Conservation (phyloP, 2,888 invertebrate species). For the Bellardia bayeri region DNA sequence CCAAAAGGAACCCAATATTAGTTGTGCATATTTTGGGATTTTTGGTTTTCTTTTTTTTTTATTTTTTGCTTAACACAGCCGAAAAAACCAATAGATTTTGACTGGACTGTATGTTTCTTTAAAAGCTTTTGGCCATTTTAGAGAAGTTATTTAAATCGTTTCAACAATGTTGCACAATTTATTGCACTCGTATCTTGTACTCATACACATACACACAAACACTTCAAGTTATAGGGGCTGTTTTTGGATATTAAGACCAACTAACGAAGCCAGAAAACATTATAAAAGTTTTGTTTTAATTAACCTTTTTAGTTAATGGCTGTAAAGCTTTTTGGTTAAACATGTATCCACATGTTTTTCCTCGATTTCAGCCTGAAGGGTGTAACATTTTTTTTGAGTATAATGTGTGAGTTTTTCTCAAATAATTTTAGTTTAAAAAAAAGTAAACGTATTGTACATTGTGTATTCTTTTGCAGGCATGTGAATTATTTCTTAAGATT, state of each 20-base stretch:
- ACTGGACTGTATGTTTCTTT: constrained; percentile 59
- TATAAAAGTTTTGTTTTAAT: constrained; percentile 70
- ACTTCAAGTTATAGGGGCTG: not conserved
- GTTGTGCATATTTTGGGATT: constrained; percentile 16
- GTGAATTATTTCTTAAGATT: constrained; percentile 9
- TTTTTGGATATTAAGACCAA: constrained; percentile 31
- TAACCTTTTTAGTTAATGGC: constrained; percentile 69
- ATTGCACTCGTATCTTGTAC: constrained; percentile 47
- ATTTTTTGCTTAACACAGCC: not conserved
- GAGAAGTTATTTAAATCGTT: constrained; percentile 70
- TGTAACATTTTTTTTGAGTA: constrained; percentile 15
- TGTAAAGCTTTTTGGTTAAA: constrained; percentile 43
- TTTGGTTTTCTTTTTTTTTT: too few species aligned
- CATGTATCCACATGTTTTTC: constrained; percentile 54
- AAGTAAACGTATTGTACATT: not conserved
- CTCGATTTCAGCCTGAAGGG: constrained; percentile 39
- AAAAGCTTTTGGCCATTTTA: constrained; percentile 73
- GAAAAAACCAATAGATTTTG: constrained; percentile 51
- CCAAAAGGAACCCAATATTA: constrained; percentile 55
- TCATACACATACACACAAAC: not conserved
- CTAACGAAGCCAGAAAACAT: constrained; percentile 53
- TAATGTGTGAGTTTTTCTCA: constrained; percentile 5
- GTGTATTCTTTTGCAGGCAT: constrained; percentile 10
- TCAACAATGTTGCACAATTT: constrained; percentile 72
- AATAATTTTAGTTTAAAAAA: constrained; percentile 20